Evolutionary conservation across 2,113 vertebrate species (phyloP), one percentile per base, ranked within the genome.

Genomic region (Poecilia latipinna): DNA sequence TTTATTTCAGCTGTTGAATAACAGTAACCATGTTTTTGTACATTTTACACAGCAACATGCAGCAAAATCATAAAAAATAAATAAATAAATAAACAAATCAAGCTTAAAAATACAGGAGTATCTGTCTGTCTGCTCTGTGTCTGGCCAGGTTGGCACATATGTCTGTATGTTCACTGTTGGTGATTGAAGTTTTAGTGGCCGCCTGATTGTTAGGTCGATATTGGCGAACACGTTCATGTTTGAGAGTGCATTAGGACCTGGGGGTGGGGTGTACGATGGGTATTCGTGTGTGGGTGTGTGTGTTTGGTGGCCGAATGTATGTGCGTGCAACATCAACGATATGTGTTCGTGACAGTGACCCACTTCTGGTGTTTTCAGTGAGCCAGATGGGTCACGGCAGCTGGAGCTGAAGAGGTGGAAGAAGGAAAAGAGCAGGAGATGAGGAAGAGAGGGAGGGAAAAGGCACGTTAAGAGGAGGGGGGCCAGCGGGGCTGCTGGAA

Each of bases 321-420:
- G 63, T 84, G 83, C 75, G 82, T 70, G 65, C 79, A 72, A 77
- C 42, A 65, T 75, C 73, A 75, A 81, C 74, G 75, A 82, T 90
- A 80, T 35, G 65, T 82, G 80, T 84, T 79, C 71, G 79, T 90
- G 90, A 91, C 92, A 89, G 86, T 92, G 92, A 94, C 92, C 92
- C 89, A 92, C 78, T 93, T 94, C 86, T 93, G 81, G 84, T 90
- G 91, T 94, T 93, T 74, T 91, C 90, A 84, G 91, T 88, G 85
- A 91, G 81, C 79, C 91, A 91, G 88, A 90, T 89, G 89, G 89
- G 82, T 90, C 83, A 91, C 62, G 84, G 83, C 88, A 91, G 91
- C 87, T 89, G 86, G 70, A 87, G 86, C 75, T n/a, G 78, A 77
- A 84, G 86, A 80, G 75, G 75, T 75, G 79, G 77, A 83, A 33